These are phyloP conservation scores for Patagioenas fasciata DNA, from an alignment of 2,113 vertebrate species.

Conservation along the genomic window DNA sequence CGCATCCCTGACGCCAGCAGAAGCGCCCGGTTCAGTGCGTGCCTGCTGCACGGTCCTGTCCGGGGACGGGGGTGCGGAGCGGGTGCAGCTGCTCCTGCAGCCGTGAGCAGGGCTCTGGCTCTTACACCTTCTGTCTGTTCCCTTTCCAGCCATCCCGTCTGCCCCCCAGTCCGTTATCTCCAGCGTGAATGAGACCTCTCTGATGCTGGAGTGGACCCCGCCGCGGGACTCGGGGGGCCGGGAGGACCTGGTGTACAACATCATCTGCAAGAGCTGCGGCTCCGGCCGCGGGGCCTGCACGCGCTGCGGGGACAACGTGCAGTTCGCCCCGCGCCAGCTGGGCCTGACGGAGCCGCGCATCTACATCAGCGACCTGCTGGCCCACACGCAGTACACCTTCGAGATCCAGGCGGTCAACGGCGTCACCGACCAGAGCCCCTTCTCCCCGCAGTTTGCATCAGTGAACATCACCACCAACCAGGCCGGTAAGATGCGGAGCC, in stretches of 20 bases:
- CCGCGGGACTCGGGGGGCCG: constrained; percentile 87
- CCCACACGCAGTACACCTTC: constrained; percentile 96
- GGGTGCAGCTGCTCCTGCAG: not conserved
- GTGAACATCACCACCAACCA: constrained; percentile 99
- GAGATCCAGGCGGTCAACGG: constrained; percentile 95
- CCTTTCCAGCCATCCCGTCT: constrained; percentile 84
- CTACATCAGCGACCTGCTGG: constrained; percentile 91
- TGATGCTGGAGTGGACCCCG: constrained; percentile 88
- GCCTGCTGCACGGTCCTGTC: not conserved
- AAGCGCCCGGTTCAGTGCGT: rapidly evolving
- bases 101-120: not conserved
- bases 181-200: constrained; percentile 92
- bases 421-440: constrained; percentile 93
- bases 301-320: constrained; percentile 94
- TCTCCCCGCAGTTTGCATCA: constrained; percentile 86
- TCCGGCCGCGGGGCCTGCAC: constrained; percentile 85
- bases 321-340: constrained; percentile 90
- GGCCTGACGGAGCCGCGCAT: constrained; percentile 84
- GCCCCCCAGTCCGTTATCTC: constrained; percentile 90
- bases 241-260: constrained; percentile 93
- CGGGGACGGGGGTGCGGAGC: not conserved
- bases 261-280: constrained; percentile 96
- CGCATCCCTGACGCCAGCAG: not conserved
- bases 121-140: not conserved
- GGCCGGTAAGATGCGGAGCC: constrained; percentile 77